phyloP scores from a whole-genome alignment of 2,797 vertebrate species.

The Dallia pectoralis region DNA sequence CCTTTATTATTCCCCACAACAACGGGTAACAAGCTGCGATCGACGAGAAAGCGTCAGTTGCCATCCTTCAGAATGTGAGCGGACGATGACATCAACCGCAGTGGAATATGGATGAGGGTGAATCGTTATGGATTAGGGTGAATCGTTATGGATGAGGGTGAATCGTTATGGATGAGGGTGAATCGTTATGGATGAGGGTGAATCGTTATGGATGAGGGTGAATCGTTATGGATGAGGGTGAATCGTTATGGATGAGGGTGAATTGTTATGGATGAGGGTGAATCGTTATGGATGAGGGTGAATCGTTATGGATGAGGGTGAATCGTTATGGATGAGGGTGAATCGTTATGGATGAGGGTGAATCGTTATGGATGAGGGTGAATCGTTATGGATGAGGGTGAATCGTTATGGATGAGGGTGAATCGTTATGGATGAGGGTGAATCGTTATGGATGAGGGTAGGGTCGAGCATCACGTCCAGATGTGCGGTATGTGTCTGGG shows the following conservation, averaged over 20 bases:
- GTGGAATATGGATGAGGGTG: conserved; percentile 35
- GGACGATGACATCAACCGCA: conserved; percentile 27
- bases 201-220: conserved; percentile 33
- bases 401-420: conserved; percentile 33
- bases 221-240: conserved; percentile 33
- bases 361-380: conserved; percentile 33
- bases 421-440: conserved; percentile 33
- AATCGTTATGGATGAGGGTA: no score
- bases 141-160: conserved; percentile 31
- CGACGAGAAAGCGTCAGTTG: conserved; percentile 36
- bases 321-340: conserved; percentile 33
- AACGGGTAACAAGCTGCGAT: conserved; percentile 65
- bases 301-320: conserved; percentile 33
- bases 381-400: conserved; percentile 33
- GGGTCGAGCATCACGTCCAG: conserved; percentile 31
- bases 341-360: conserved; percentile 33
- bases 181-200: conserved; percentile 33
- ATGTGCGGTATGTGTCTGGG: conserved; percentile 53
- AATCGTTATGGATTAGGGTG: no score
- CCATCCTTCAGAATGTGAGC: conserved; percentile 45
- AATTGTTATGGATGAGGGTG: conserved; percentile 33
- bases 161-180: conserved; percentile 33
- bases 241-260: conserved; percentile 33
- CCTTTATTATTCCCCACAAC: conserved; percentile 67
- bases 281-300: conserved; percentile 33